Evolutionary conservation across 2,888 invertebrate species (phyloP).

Genomic region (Uropetala carovei): DNA sequence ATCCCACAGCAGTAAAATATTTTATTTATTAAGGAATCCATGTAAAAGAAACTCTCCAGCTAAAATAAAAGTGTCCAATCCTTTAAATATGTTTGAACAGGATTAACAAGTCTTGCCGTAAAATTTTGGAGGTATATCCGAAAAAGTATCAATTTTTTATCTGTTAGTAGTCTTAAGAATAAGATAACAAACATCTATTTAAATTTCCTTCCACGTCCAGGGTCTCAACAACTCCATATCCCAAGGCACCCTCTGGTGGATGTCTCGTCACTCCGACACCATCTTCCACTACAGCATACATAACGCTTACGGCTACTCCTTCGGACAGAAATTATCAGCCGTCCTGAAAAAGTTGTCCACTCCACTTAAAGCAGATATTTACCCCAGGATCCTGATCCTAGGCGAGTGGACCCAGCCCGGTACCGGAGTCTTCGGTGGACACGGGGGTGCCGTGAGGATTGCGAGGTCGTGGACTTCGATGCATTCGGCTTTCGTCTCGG

Average conservation of each 20-base stretch:
- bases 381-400: not conserved
- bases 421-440: constrained; percentile 4
- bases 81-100: not conserved
- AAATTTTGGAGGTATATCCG: not conserved
- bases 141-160: not conserved
- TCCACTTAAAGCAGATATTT: constrained; percentile 67
- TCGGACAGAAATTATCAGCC: constrained; percentile 71
- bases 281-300: constrained; percentile 76
- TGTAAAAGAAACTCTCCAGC: not conserved
- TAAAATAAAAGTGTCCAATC: not conserved
- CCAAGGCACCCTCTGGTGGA: constrained; percentile 77
- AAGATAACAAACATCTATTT: not conserved
- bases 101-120: not conserved
- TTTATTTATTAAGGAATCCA: not conserved
- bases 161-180: no score
- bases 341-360: constrained; percentile 68
- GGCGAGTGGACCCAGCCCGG: constrained; percentile 51
- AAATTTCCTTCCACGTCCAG: constrained; percentile 69
- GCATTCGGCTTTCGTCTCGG: constrained; percentile 28
- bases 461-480: constrained; percentile 37
- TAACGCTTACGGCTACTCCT: constrained; percentile 79
- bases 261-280: constrained; percentile 72
- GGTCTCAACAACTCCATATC: constrained; percentile 75
- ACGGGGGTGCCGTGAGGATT: constrained; percentile 20
- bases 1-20: no score